phyloP scores from a whole-genome alignment of 2,797 vertebrate genomes.

The Phyllotis vaccarum region DNA sequence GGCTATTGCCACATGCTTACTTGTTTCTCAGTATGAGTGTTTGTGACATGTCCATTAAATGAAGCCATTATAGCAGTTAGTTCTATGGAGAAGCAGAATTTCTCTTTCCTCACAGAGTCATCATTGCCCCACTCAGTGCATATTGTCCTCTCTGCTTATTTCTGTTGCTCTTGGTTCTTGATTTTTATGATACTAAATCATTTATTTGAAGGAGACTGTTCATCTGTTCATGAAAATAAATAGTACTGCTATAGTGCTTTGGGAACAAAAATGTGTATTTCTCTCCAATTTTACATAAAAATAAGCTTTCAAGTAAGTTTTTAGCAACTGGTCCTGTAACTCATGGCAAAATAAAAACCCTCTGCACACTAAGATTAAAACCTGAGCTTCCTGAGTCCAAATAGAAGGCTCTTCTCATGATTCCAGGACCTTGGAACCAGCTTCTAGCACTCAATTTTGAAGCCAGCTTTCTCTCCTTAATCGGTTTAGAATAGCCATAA shows the following conservation, averaged over 20 bases:
- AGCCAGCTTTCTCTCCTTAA: accelerated
- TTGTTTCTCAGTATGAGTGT: background rate
- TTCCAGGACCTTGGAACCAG: accelerated
- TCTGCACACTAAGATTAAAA: background rate
- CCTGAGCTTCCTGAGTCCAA: background rate
- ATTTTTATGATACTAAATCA: background rate
- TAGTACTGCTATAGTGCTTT: background rate
- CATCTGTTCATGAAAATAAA: background rate
- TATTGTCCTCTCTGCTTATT: background rate
- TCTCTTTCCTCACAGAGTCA: background rate
- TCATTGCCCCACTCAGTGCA: background rate
- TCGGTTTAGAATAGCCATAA: background rate
- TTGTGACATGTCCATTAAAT: background rate
- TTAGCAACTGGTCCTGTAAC: background rate
- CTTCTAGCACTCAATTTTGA: background rate
- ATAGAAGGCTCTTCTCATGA: background rate
- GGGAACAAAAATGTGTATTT: background rate
- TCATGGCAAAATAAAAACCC: background rate
- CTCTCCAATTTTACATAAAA: slow-evolving; percentile 19
- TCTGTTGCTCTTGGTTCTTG: background rate
- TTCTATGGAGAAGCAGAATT: background rate
- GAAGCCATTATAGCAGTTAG: background rate
- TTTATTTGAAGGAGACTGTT: background rate
- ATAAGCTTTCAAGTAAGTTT: background rate
- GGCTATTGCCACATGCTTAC: background rate